Base-by-base conservation (phyloP, 2,888 invertebrate genomes). In the Athalia rosae region DNA sequence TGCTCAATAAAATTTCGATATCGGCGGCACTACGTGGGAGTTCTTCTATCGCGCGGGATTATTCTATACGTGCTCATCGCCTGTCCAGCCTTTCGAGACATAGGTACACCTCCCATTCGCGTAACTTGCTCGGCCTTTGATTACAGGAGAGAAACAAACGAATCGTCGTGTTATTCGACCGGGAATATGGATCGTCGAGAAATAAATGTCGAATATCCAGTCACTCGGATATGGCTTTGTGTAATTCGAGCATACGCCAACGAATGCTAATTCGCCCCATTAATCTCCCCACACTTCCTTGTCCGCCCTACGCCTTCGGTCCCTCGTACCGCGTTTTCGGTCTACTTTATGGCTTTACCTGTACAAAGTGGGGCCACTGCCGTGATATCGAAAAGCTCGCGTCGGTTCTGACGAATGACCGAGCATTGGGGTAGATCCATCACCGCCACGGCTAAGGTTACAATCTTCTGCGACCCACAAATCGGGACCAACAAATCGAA, bases 251-350 rank as follows among this genome's bases (percentile, higher is more conserved):
- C 83, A 85, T 88, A 88, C 86, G 86, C 84, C 85, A 86, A 87
- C 87, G 88, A 89, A 89, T 88, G 88, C 87, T 88, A 89, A 89
- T 89, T 88, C 83, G 80, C 80, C 79, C 84, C 85, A 87, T 88
- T 88, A 87, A 88, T 89, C 88, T 87, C 84, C 79, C 79, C 69
- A 56, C 58, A 61, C 61, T 43, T 48, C 50, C 5, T 8, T 11
- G 48, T 8, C 13, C 3, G 9, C 64, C 4, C 41, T 9, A 47
- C 28, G 28, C 41, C 48, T 11, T 61, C 58, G 41, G 61, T 61
- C 59, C 47, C 61, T 45, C 28, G n/a, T 4, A 15, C 48, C 9
- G 41, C 59, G 61, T 62, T 59, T 74, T 61, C 61, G 61, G 58
- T 41, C 61, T 61, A 61, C 50, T 74, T 74, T 74, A 74, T 62